These are phyloP conservation scores for Ips typographus DNA, from an alignment of 1,140 invertebrate genomes.

Conservation along the genomic window DNA sequence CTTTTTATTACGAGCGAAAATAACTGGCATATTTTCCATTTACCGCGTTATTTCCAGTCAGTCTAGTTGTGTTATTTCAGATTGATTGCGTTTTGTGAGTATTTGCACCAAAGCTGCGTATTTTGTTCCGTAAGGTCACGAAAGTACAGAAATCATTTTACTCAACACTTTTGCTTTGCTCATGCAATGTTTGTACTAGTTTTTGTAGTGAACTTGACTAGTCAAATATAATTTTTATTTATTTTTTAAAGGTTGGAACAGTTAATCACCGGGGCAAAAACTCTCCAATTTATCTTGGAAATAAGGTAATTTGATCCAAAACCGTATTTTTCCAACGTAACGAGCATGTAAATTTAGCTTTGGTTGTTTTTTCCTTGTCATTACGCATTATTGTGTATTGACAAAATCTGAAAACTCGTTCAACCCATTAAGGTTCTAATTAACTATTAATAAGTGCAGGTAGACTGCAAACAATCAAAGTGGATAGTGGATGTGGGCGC, in stretches of 20 bases:
- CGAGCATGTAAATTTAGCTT: too few relatives aligned
- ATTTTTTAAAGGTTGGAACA: too few relatives aligned
- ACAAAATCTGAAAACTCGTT: too few relatives aligned
- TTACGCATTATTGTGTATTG: too few relatives aligned
- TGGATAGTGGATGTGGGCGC: too few relatives aligned
- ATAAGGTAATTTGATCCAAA: conserved; percentile 1
- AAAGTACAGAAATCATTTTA: neutral
- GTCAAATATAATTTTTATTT: too few relatives aligned
- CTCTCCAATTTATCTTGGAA: neutral
- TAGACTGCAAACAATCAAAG: too few relatives aligned
- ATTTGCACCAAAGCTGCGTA: neutral
- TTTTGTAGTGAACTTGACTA: neutral
- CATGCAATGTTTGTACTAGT: neutral
- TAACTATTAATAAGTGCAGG: too few relatives aligned
- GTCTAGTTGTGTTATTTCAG: conserved; percentile 4
- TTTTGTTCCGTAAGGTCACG: neutral
- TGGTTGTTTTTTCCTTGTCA: too few relatives aligned
- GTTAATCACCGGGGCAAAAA: neutral
- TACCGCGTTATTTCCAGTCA: neutral
- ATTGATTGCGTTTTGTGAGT: neutral
- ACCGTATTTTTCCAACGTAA: neutral
- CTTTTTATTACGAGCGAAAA: conserved; percentile 2
- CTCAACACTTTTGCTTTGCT: neutral
- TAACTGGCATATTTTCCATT: conserved; percentile 2
- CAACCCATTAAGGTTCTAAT: too few relatives aligned